Conservation (phyloP, 2,797 vertebrate genomes). For the Hydrophis major region DNA sequence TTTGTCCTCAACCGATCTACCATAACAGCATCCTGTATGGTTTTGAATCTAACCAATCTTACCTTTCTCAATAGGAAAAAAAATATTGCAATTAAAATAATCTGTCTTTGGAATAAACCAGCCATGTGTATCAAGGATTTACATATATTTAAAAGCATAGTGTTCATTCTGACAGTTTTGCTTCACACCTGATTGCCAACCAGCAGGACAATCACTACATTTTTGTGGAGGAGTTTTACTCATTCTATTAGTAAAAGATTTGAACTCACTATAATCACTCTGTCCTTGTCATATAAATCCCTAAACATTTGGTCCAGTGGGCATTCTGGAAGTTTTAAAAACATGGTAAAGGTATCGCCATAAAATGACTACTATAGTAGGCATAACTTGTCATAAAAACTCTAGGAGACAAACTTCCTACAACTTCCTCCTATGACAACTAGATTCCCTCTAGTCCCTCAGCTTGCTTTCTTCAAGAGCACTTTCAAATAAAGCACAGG, state of each 20-base stretch:
- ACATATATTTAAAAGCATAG: neutral
- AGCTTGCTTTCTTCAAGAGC: neutral
- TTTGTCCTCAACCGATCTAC: conserved; percentile 7
- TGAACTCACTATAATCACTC: neutral
- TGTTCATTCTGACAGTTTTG: neutral
- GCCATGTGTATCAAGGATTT: neutral
- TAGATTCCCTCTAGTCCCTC: neutral
- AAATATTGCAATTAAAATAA: neutral
- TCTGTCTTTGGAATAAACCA: neutral
- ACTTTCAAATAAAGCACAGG: neutral
- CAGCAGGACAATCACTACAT: neutral
- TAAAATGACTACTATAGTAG: neutral
- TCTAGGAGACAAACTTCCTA: neutral
- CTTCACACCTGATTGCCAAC: neutral
- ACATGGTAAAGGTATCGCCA: neutral
- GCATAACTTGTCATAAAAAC: neutral
- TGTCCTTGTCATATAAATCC: neutral
- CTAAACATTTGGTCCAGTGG: neutral
- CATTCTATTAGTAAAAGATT: neutral
- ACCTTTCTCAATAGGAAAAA: neutral
- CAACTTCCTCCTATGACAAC: neutral
- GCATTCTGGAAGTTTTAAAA: neutral
- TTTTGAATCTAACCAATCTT: neutral
- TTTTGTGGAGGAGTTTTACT: neutral
- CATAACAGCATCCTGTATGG: neutral